Evolutionary conservation across 2,113 vertebrate species (phyloP).

Genomic region (Patagioenas fasciata): DNA sequence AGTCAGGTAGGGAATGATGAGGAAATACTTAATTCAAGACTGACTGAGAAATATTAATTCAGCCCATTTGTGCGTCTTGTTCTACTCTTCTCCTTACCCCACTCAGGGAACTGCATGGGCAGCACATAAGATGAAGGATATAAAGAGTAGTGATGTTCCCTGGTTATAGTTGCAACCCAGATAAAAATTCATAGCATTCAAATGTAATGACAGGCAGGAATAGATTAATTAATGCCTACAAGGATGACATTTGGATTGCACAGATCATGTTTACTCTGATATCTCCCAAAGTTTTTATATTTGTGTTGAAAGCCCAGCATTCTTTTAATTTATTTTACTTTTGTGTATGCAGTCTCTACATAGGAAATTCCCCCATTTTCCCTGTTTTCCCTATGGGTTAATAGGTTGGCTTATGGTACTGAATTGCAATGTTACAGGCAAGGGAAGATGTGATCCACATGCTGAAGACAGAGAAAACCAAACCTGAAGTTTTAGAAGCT

Average conservation of each 20-base stretch:
- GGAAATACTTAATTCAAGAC: not conserved
- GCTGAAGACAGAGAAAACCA: constrained; percentile 86
- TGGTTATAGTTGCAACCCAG: not conserved
- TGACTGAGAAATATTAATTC: not conserved
- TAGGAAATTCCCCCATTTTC: not conserved
- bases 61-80: not conserved
- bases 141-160: not conserved
- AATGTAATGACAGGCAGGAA: not conserved
- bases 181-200: not conserved
- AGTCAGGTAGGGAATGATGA: not conserved
- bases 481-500: constrained; percentile 87
- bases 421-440: constrained; percentile 79
- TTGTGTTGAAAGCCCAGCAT: not conserved
- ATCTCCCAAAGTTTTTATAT: not conserved
- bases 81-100: not conserved
- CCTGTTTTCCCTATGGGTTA: not conserved
- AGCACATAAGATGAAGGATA: not conserved
- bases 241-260: not conserved
- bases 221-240: not conserved
- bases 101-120: not conserved
- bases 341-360: not conserved
- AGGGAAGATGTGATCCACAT: constrained; percentile 94
- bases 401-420: constrained; percentile 26
- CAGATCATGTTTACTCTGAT: not conserved
- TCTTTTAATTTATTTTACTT: not conserved